Percentiles rank a stretch among this genome's conserved stretches.
Evolutionary conservation across 2,888 invertebrate genomes (phyloP).

Genomic region (Falcaria lacertinaria): DNA sequence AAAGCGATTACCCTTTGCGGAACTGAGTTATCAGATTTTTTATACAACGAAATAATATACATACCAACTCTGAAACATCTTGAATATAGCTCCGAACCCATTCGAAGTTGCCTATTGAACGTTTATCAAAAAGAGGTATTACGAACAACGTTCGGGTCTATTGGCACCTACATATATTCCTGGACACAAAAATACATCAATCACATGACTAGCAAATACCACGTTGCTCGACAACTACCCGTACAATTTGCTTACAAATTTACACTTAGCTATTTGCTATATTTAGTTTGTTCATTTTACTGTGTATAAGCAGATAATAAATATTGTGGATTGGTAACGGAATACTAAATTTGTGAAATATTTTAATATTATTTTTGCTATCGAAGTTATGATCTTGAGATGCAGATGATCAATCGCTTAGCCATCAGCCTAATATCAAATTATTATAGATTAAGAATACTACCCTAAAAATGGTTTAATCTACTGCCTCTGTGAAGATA

Average conservation of each 20-base stretch:
- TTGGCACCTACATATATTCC: constrained; percentile 9
- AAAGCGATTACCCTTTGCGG: no score
- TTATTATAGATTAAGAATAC: no score
- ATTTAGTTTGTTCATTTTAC: constrained; percentile 10
- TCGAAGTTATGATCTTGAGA: no score
- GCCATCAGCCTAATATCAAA: no score
- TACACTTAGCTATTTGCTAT: constrained; percentile 14
- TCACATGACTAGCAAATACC: constrained; percentile 25
- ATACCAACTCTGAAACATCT: not conserved
- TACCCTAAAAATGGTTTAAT: no score
- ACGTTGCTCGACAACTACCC: constrained; percentile 10
- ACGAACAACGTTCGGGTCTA: constrained; percentile 1
- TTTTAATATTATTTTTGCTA: no score
- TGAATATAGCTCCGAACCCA: not conserved
- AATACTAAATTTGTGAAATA: no score
- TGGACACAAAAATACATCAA: constrained; percentile 20
- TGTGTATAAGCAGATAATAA: not conserved
- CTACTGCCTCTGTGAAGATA: no score
- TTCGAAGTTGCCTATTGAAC: not conserved
- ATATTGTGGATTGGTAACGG: not conserved
- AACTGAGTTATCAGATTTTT: not conserved
- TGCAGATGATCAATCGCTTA: no score
- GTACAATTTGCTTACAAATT: constrained; percentile 16
- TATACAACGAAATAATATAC: not conserved
- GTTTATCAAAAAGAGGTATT: constrained; percentile 9